phyloP scores from a whole-genome alignment of 1,140 invertebrate genomes.

The Drosophila trapezifrons region DNA sequence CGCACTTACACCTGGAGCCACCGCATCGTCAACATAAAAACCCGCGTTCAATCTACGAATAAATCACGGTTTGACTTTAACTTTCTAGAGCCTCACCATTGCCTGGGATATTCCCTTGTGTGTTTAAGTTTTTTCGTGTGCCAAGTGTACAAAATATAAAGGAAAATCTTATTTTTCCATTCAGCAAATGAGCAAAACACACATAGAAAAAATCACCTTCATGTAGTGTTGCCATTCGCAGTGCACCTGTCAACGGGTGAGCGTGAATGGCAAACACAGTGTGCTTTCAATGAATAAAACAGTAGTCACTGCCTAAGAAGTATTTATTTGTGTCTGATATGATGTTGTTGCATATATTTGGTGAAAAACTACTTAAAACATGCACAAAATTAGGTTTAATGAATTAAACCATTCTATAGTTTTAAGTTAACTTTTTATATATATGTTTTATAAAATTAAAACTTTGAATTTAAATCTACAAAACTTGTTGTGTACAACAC shows the following conservation, averaged over 20 bases:
- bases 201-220: conserved; percentile 50
- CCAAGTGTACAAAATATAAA: conserved; percentile 21
- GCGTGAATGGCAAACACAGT: conserved; percentile 17
- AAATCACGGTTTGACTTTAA: background rate
- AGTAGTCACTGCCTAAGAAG: background rate
- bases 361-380: no score
- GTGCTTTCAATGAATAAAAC: background rate
- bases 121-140: conserved; percentile 7
- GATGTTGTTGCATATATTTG: no score
- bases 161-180: conserved; percentile 63
- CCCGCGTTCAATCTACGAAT: background rate
- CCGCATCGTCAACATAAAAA: conserved; percentile 27
- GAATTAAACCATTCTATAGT: no score
- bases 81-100: conserved; percentile 50
- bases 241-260: conserved; percentile 29
- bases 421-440: no score
- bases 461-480: background rate
- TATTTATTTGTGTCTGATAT: background rate
- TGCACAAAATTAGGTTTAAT: no score
- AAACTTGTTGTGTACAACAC: background rate
- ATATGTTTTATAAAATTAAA: no score
- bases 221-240: conserved; percentile 30
- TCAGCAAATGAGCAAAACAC: conserved; percentile 35
- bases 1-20: conserved; percentile 25
- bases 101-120: conserved; percentile 10